Conservation (phyloP, 2,113 vertebrate species). For the Garra rufa region DNA sequence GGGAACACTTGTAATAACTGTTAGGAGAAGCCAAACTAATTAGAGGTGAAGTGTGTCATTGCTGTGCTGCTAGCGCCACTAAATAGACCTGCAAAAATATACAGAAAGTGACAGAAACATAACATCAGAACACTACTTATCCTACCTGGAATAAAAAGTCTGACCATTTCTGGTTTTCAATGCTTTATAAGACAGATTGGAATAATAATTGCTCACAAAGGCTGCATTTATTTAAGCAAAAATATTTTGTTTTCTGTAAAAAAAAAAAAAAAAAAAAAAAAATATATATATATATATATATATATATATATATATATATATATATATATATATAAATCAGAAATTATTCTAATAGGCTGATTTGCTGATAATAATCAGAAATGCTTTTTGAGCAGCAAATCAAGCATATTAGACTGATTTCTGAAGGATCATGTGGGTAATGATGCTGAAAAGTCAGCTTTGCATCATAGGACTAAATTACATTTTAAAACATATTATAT, state of each 20-base stretch:
- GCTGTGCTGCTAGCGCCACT: neutral
- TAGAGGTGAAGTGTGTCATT: neutral
- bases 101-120: neutral
- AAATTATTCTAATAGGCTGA: neutral
- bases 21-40: constrained; percentile 2
- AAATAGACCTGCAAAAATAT: neutral
- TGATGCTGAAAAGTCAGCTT: neutral
- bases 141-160: neutral
- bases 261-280: too few relatives aligned
- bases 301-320: too few relatives aligned
- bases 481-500: too few relatives aligned
- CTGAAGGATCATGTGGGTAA: neutral
- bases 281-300: too few relatives aligned
- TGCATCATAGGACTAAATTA: neutral
- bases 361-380: neutral
- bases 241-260: too few relatives aligned
- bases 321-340: too few relatives aligned
- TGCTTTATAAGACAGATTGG: neutral
- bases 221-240: neutral
- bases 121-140: neutral
- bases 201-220: neutral
- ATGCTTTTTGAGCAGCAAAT: neutral
- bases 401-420: neutral
- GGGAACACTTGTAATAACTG: neutral
- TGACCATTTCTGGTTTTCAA: too few relatives aligned